Conservation (phyloP, 2,888 invertebrate species). For the Chloromyia formosa region DNA sequence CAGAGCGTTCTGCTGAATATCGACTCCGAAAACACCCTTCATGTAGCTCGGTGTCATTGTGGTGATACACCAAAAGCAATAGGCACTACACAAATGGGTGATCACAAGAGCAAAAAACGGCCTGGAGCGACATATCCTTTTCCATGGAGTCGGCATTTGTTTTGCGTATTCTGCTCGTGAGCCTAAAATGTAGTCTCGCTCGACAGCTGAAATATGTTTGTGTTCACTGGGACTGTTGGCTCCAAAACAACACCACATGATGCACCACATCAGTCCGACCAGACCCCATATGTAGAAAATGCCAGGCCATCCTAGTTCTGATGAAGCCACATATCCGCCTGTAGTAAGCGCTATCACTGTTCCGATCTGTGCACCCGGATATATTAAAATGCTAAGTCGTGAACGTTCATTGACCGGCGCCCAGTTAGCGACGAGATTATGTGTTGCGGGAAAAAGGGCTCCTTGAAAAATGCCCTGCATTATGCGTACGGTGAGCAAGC, state of each 20-base stretch:
- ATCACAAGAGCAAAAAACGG: constrained; percentile 71
- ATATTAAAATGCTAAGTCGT: constrained; percentile 67
- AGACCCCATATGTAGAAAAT: constrained; percentile 72
- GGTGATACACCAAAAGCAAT: constrained; percentile 78
- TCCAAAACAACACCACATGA: constrained; percentile 68
- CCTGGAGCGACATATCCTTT: constrained; percentile 69
- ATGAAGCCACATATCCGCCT: constrained; percentile 70
- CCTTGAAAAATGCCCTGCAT: constrained; percentile 80
- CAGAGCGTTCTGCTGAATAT: constrained; percentile 69
- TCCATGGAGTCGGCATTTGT: constrained; percentile 69
- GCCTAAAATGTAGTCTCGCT: constrained; percentile 69
- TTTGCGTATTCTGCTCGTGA: constrained; percentile 58
- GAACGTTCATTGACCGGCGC: constrained; percentile 72
- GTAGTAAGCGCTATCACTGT: constrained; percentile 72
- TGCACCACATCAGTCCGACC: constrained; percentile 66
- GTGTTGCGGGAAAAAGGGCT: constrained; percentile 75
- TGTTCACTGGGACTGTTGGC: constrained; percentile 70
- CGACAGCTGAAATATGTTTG: constrained; percentile 66
- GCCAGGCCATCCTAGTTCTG: constrained; percentile 71
- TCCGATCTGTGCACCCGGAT: constrained; percentile 74
- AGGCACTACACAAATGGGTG: constrained; percentile 74
- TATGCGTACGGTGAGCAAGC: constrained; percentile 69
- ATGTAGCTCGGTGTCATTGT: constrained; percentile 77
- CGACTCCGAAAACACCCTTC: constrained; percentile 68
- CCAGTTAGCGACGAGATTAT: constrained; percentile 80